Percentiles rank a stretch among this genome's conserved stretches.
Evolutionary conservation across 2,113 vertebrate genomes (phyloP).

Genomic region (Anguilla japonica): DNA sequence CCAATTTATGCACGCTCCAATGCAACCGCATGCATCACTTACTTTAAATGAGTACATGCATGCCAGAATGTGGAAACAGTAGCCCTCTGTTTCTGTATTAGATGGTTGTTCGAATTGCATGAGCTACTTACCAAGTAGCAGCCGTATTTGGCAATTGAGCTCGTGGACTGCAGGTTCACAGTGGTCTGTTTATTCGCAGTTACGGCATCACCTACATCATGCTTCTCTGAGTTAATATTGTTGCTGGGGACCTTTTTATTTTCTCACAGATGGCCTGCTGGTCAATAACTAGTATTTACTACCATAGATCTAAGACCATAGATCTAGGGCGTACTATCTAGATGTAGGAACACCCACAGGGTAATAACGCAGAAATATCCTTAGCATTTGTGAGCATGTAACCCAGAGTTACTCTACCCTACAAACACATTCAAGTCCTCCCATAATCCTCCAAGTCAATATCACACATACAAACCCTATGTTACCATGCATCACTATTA

Average conservation of each 20-base stretch:
- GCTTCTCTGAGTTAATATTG: neutral
- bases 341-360: neutral
- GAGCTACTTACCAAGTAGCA: neutral
- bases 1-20: neutral
- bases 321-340: neutral
- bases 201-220: neutral
- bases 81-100: neutral
- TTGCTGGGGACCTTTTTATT: neutral
- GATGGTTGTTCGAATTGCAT: neutral
- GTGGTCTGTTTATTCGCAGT: neutral
- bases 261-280: neutral
- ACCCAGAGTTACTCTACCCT: too few species aligned
- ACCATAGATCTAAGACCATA: neutral
- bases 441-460: too few species aligned
- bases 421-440: too few species aligned
- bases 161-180: neutral
- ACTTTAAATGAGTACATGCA: neutral
- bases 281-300: neutral
- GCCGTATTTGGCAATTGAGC: neutral
- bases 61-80: neutral
- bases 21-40: neutral
- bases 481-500: too few species aligned
- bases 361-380: too few species aligned
- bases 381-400: too few species aligned
- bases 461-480: too few species aligned